These are phyloP conservation scores for Coptodon rendalli DNA, from an alignment of 2,113 vertebrate species.

Conservation along the genomic window DNA sequence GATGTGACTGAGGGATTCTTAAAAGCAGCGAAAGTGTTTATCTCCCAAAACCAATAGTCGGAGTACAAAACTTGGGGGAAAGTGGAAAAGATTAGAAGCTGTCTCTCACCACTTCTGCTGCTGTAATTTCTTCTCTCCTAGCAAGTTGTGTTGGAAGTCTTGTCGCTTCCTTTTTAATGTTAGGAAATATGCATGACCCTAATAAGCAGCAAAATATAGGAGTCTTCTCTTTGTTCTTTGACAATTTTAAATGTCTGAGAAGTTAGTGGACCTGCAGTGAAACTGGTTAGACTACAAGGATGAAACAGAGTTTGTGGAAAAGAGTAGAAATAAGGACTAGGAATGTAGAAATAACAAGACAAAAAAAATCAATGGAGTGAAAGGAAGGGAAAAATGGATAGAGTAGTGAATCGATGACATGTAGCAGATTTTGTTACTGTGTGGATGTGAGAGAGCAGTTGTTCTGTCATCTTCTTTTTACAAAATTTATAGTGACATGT, in stretches of 20 bases:
- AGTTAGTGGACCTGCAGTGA: not conserved
- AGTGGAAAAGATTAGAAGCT: constrained; percentile 23
- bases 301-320: not conserved
- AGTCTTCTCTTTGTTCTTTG: not conserved
- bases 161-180: constrained; percentile 15
- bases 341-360: not conserved
- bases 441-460: not conserved
- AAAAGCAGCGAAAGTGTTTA: constrained; percentile 37
- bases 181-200: not conserved
- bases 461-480: not conserved
- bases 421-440: not conserved
- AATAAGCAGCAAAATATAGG: not conserved
- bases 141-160: not conserved
- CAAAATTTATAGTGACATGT: not conserved
- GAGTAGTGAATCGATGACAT: not conserved
- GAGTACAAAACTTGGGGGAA: constrained; percentile 4
- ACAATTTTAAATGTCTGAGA: not conserved
- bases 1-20: constrained; percentile 33
- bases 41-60: constrained; percentile 21
- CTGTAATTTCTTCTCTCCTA: constrained; percentile 7
- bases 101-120: not conserved
- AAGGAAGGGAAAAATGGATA: not conserved
- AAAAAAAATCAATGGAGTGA: not conserved
- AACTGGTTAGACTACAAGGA: not conserved
- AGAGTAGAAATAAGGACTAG: not conserved